phyloP scores from a whole-genome alignment of 2,888 invertebrate genomes.

The Cryptophagus acutangulus region DNA sequence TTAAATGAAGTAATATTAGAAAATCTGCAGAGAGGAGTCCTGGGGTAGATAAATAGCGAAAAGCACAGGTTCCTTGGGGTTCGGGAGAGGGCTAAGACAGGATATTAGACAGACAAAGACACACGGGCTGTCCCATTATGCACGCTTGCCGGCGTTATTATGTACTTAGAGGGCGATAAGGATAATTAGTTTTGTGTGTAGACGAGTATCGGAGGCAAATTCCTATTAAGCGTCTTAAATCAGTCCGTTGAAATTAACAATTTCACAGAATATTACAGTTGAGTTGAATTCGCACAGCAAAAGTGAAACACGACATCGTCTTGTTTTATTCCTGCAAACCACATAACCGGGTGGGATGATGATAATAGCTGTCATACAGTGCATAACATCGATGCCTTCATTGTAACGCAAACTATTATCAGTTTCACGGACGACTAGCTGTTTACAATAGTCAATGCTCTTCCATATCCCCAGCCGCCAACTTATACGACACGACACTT shows the following conservation, averaged over 20 bases:
- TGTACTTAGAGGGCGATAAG: conserved; percentile 34
- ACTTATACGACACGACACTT: conserved; percentile 30
- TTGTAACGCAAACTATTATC: conserved; percentile 27
- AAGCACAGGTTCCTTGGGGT: too few species aligned
- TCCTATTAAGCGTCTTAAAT: conserved; percentile 33
- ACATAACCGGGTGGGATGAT: conserved; percentile 9
- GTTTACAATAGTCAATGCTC: conserved; percentile 33
- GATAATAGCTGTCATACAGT: conserved; percentile 18
- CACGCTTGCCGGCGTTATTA: conserved; percentile 33
- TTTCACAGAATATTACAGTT: conserved; percentile 30
- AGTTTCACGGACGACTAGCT: conserved; percentile 37
- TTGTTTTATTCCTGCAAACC: not conserved
- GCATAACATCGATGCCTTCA: conserved; percentile 15
- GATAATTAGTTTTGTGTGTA: conserved; percentile 36
- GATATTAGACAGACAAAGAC: too few species aligned
- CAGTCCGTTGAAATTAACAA: conserved; percentile 33
- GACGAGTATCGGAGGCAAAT: conserved; percentile 32
- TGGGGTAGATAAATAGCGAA: too few species aligned
- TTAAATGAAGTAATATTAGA: too few species aligned
- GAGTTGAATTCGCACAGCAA: not conserved
- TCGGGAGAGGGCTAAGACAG: too few species aligned
- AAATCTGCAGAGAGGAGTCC: too few species aligned
- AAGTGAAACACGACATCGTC: not conserved
- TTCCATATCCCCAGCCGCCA: conserved; percentile 25
- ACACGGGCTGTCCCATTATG: conserved; percentile 30